Evolutionary conservation across 2,113 vertebrate genomes (phyloP).

Genomic region (Petromus typicus): DNA sequence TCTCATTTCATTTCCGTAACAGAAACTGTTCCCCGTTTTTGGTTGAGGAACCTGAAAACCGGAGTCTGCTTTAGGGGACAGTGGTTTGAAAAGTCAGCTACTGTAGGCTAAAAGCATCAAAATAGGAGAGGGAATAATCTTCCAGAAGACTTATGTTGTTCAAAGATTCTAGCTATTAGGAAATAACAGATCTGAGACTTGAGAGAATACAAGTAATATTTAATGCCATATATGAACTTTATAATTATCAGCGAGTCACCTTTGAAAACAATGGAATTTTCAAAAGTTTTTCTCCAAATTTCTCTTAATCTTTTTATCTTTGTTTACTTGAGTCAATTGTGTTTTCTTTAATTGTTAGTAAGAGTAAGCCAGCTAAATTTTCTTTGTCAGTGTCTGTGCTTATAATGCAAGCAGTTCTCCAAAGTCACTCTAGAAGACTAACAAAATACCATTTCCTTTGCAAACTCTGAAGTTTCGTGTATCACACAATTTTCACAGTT

Average conservation of each 20-base stretch:
- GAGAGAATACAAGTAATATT: not conserved
- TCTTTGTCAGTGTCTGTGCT: not conserved
- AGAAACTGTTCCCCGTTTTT: not conserved
- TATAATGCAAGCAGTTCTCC: not conserved
- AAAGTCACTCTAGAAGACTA: not conserved
- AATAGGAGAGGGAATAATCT: not conserved
- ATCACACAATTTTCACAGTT: not conserved
- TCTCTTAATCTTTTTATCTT: conserved; percentile 3
- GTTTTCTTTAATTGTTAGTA: not conserved
- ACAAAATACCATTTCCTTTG: not conserved
- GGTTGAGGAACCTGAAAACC: not conserved
- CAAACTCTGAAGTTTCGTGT: conserved; percentile 2
- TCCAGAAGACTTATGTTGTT: conserved; percentile 6
- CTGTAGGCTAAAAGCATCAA: not conserved
- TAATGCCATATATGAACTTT: not conserved
- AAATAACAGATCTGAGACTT: not conserved
- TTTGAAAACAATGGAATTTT: not conserved
- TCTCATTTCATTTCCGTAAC: conserved; percentile 23
- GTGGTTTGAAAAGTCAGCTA: not conserved
- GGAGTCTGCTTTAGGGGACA: not conserved
- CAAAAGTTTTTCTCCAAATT: not conserved
- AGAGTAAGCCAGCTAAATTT: not conserved
- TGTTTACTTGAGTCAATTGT: not conserved
- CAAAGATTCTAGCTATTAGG: not conserved
- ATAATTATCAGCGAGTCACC: not conserved